Conservation (phyloP, 2,888 invertebrate species). For the Andrena chrysosceles region DNA sequence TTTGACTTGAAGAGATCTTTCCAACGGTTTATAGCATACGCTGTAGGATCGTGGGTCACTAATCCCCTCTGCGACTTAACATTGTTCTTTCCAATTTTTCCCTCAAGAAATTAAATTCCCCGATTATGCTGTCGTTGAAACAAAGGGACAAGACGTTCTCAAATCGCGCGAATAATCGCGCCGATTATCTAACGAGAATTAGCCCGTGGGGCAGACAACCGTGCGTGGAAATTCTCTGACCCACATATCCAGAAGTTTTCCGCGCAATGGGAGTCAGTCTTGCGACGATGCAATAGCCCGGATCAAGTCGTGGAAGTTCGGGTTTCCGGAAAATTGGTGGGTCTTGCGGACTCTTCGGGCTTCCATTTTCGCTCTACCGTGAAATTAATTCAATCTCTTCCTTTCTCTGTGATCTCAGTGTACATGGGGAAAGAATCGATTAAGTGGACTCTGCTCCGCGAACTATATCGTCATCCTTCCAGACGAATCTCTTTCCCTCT, state of each 20-base stretch:
- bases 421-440: slow-evolving; percentile 30
- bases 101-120: no score
- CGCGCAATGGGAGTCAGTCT: neutral
- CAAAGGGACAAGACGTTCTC: neutral
- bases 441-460: slow-evolving; percentile 12
- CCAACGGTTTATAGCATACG: no score
- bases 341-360: slow-evolving; percentile 9
- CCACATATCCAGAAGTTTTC: slow-evolving; percentile 47
- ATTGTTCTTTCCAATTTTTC: no score
- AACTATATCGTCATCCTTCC: neutral
- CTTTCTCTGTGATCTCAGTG: slow-evolving; percentile 4
- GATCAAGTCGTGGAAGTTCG: neutral
- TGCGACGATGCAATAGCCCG: neutral
- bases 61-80: no score
- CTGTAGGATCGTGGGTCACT: no score
- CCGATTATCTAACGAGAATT: neutral
- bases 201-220: neutral
- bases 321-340: slow-evolving; percentile 40
- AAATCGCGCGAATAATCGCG: neutral
- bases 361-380: slow-evolving; percentile 52
- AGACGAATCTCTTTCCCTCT: neutral
- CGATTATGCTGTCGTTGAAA: neutral
- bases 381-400: slow-evolving; percentile 54
- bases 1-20: no score
- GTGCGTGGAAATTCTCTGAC: slow-evolving; percentile 30